Evolutionary conservation across 1,140 invertebrate genomes (phyloP).

Genomic region (Sitodiplosis mosellana): DNA sequence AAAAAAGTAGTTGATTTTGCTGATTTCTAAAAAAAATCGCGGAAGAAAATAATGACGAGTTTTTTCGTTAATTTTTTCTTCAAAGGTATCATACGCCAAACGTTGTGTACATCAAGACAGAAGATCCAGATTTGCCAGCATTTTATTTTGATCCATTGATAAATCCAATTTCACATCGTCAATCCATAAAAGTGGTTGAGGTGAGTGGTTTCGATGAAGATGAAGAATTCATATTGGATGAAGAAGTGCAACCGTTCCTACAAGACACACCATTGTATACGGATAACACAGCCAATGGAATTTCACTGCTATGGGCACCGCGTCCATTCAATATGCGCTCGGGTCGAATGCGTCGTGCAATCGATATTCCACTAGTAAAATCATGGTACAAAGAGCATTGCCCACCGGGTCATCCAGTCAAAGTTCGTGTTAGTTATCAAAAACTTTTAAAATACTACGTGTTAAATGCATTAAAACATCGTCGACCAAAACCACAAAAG

Average conservation of each 20-base stretch:
- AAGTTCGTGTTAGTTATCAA: conserved; percentile 98
- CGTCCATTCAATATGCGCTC: conserved; percentile 94
- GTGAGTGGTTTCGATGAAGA: conserved; percentile 84
- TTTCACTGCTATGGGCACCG: conserved; percentile 95
- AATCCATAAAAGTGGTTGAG: conserved; percentile 58
- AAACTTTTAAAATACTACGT: conserved; percentile 98
- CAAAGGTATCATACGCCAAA: conserved; percentile 98
- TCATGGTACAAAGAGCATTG: conserved; percentile 96
- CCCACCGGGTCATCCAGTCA: conserved; percentile 95
- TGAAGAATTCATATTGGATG: conserved; percentile 85
- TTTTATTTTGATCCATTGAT: conserved; percentile 99
- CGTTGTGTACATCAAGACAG: conserved; percentile 98
- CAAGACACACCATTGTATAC: conserved; percentile 91
- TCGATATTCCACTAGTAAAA: conserved; percentile 95
- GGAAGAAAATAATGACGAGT: too few relatives aligned
- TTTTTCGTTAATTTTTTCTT: conserved; percentile 1
- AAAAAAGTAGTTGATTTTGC: too few relatives aligned
- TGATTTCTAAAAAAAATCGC: too few relatives aligned
- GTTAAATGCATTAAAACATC: conserved; percentile 91
- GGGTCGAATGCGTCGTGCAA: conserved; percentile 66
- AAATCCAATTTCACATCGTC: conserved; percentile 94
- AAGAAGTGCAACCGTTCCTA: conserved; percentile 79
- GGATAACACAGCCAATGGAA: conserved; percentile 98
- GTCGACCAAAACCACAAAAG: conserved; percentile 95
- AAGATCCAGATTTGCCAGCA: conserved; percentile 98